These are phyloP conservation scores for Crenichthys baileyi DNA, from an alignment of 2,797 vertebrate species.

Conservation along the genomic window DNA sequence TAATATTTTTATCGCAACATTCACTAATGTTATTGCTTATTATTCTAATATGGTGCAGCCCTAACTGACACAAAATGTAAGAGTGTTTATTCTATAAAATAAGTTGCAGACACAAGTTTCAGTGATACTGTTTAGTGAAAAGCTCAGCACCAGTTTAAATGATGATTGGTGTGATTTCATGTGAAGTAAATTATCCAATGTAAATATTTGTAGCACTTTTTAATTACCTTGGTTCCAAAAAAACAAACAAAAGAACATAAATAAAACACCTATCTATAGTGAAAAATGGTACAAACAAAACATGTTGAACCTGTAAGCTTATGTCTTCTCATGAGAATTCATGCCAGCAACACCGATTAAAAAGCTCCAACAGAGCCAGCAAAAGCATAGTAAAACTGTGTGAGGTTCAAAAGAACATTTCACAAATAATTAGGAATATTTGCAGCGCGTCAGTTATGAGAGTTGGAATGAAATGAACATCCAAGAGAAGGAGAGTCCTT, in stretches of 20 bases:
- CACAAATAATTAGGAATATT: constrained; percentile 9
- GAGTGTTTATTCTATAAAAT: too few species aligned
- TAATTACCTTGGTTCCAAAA: not conserved
- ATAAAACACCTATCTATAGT: not conserved
- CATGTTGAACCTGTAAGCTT: not conserved
- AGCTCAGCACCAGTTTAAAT: too few species aligned
- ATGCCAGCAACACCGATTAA: not conserved
- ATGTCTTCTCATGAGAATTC: not conserved
- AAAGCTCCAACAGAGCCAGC: not conserved
- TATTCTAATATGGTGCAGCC: too few species aligned
- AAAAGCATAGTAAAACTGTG: not conserved
- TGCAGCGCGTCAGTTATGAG: not conserved
- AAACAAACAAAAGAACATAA: not conserved
- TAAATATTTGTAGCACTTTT: not conserved
- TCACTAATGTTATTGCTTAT: too few species aligned
- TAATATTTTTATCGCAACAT: too few species aligned
- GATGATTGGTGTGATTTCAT: too few species aligned
- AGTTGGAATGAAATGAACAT: not conserved
- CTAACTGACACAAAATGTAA: too few species aligned
- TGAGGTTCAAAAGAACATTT: constrained; percentile 1
- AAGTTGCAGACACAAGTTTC: not conserved
- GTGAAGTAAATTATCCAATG: not conserved
- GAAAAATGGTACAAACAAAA: not conserved
- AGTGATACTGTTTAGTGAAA: not conserved
- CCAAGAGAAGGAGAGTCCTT: constrained; percentile 1